These are phyloP conservation scores for Ophioderma brevispina DNA, from an alignment of 35 echinoderm and acorn worm species.

Conservation along the genomic window DNA sequence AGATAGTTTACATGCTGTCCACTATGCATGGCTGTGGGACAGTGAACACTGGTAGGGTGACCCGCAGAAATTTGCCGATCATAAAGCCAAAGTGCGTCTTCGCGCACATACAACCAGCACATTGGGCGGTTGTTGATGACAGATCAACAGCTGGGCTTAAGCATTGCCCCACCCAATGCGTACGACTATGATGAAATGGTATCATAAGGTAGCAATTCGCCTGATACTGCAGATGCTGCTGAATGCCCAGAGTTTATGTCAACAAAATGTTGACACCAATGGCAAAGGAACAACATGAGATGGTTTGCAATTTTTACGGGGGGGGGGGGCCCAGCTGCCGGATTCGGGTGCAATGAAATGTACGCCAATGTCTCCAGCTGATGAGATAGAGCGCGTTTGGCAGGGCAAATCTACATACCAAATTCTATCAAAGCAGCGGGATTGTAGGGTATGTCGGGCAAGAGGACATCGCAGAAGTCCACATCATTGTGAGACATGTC, in stretches of 20 bases:
- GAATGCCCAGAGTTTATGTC: slow-evolving; percentile 23
- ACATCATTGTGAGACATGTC: slow-evolving; percentile 16
- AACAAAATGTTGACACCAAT: neutral
- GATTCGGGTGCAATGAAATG: neutral
- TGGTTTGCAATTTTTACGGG: slow-evolving; percentile 18
- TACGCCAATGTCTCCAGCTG: neutral
- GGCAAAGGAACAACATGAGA: neutral
- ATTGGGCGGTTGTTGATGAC: slow-evolving; percentile 29
- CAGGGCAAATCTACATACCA: neutral
- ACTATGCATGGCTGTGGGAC: slow-evolving; percentile 32
- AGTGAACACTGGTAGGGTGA: slow-evolving; percentile 16
- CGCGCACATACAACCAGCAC: slow-evolving; percentile 1
- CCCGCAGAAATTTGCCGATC: slow-evolving; percentile 11
- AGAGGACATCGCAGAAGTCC: neutral
- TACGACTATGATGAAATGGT: slow-evolving; percentile 39
- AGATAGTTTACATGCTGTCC: slow-evolving; percentile 36
- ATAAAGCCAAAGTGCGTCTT: slow-evolving; percentile 46
- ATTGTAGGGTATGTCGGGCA: slow-evolving; percentile 2
- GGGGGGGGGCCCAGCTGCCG: neutral
- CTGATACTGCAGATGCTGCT: too few relatives aligned
- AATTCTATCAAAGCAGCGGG: neutral
- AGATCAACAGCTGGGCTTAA: slow-evolving; percentile 14
- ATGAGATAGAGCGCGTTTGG: slow-evolving; percentile 7
- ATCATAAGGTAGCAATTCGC: too few relatives aligned
- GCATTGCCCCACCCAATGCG: slow-evolving; percentile 4